These are phyloP conservation scores for Chiloscyllium plagiosum DNA, from an alignment of 2,113 vertebrate genomes.

Conservation along the genomic window DNA sequence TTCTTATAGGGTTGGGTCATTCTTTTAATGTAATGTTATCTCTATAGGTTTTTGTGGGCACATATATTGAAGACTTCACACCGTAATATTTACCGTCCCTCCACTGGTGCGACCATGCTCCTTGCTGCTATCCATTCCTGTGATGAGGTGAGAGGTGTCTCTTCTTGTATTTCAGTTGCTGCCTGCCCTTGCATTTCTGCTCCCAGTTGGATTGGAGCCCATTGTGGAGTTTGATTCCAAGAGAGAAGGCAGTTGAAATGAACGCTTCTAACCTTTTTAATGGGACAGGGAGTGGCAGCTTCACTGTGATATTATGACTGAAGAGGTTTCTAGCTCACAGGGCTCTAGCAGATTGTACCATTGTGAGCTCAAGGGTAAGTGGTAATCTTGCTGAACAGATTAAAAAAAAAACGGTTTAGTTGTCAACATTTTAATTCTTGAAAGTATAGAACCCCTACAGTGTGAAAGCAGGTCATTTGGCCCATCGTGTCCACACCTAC, in stretches of 20 bases:
- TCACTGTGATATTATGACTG: too few species aligned
- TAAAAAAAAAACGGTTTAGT: not conserved
- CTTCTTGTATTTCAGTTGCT: too few species aligned
- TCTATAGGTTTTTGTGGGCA: slow-evolving; percentile 58
- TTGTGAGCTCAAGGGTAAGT: not conserved
- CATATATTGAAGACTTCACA: slow-evolving; percentile 42
- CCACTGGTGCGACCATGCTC: slow-evolving; percentile 67
- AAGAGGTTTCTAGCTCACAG: too few species aligned
- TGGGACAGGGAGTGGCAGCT: too few species aligned
- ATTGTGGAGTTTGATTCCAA: too few species aligned
- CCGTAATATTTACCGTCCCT: slow-evolving; percentile 59
- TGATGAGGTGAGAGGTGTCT: slow-evolving; percentile 54
- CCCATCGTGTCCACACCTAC: too few species aligned
- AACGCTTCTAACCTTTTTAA: too few species aligned
- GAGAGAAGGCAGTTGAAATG: too few species aligned
- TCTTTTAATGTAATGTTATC: not conserved
- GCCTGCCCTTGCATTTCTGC: not conserved
- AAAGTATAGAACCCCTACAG: too few species aligned
- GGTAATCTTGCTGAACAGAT: not conserved
- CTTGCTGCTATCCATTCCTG: slow-evolving; percentile 66
- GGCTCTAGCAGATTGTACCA: not conserved
- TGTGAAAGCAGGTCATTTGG: too few species aligned
- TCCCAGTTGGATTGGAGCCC: not conserved
- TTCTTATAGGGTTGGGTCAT: too few species aligned
- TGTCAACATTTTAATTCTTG: too few species aligned